These are phyloP conservation scores for Zapornia atra DNA, from an alignment of 2,113 vertebrate genomes.

Conservation along the genomic window DNA sequence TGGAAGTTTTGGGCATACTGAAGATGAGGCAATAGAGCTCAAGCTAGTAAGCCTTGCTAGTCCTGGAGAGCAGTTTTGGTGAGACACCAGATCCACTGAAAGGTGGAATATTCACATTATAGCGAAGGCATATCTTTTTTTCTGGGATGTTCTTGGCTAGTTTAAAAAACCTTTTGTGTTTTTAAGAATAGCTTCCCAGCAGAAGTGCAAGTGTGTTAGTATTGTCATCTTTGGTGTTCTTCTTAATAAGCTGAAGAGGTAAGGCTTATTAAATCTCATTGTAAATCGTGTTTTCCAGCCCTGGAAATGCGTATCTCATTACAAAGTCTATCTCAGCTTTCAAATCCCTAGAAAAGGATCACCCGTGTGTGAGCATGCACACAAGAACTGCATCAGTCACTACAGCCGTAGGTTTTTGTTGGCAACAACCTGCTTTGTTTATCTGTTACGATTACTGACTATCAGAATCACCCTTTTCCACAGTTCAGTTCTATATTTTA, in stretches of 20 bases:
- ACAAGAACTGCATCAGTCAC: background rate
- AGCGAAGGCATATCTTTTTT: background rate
- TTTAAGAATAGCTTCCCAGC: background rate
- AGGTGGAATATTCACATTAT: background rate
- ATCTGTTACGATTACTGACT: background rate
- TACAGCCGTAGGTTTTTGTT: background rate
- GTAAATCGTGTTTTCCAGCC: background rate
- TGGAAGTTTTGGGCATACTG: background rate
- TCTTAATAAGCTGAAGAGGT: background rate
- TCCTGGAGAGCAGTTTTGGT: background rate
- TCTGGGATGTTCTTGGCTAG: background rate
- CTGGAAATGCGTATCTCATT: background rate
- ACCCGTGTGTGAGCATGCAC: accelerated
- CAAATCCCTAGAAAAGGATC: background rate
- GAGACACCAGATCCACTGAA: background rate
- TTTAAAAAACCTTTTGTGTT: background rate
- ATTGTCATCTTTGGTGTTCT: background rate
- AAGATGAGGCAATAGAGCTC: background rate
- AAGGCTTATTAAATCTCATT: background rate
- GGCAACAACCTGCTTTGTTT: background rate
- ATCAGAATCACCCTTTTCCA: background rate
- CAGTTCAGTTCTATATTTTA: background rate
- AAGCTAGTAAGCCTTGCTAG: background rate
- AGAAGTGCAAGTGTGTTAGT: background rate
- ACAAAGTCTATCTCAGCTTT: background rate